Conservation (phyloP, 2,888 invertebrate genomes). For the Herminia tarsipennalis region DNA sequence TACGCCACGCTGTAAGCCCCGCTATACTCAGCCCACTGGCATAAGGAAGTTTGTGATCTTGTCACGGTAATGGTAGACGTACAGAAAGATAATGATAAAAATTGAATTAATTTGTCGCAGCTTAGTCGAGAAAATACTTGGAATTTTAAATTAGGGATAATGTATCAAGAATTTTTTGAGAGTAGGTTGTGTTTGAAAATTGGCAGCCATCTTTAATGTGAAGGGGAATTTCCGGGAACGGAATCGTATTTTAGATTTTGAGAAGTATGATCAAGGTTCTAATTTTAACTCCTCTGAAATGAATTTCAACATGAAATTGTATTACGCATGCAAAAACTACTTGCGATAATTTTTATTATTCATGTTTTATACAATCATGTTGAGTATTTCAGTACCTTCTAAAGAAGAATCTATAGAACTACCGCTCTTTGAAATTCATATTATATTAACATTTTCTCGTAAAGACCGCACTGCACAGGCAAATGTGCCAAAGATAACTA, state of each 20-base stretch:
- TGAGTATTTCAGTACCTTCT: no score
- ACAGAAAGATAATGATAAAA: constrained; percentile 13
- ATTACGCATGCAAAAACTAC: no score
- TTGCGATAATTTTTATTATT: no score
- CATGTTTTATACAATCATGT: no score
- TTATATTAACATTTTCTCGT: constrained; percentile 15
- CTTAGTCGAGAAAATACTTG: constrained; percentile 1
- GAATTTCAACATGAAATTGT: no score
- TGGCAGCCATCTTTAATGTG: no score
- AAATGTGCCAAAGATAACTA: constrained; percentile 42
- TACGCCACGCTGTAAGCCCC: neutral
- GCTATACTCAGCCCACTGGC: neutral
- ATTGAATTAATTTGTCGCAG: constrained; percentile 12
- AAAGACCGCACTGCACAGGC: constrained; percentile 22
- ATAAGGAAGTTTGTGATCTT: constrained; percentile 4
- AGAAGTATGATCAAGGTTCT: no score
- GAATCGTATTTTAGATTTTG: no score
- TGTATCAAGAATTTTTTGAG: neutral
- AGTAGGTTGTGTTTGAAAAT: neutral
- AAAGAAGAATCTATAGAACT: no score
- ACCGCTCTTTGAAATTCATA: no score
- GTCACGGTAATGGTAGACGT: constrained; percentile 7
- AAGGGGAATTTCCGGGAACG: no score
- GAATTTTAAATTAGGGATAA: constrained; percentile 9
- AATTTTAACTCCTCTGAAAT: no score